Evolutionary conservation across 2,888 invertebrate species (phyloP).

Genomic region (Metalampra italica): DNA sequence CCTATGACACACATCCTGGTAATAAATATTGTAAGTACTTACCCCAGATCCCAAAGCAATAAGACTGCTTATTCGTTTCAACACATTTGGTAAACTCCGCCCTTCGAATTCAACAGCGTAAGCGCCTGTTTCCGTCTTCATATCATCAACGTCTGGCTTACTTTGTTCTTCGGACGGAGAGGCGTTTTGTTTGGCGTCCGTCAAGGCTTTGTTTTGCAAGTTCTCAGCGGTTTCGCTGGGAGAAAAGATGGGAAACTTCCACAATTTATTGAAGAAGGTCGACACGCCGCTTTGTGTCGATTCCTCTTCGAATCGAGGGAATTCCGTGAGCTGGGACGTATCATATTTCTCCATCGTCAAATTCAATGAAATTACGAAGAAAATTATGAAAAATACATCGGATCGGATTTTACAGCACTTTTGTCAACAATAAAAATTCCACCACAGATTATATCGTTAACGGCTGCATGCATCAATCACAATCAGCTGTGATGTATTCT

Average conservation of each 20-base stretch:
- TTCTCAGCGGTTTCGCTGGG: slow-evolving; percentile 48
- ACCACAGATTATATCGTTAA: no score
- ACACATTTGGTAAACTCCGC: slow-evolving; percentile 90
- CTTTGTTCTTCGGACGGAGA: slow-evolving; percentile 31
- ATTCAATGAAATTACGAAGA: background rate
- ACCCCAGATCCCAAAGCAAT: slow-evolving; percentile 89
- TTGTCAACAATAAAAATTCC: no score
- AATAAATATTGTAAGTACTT: no score
- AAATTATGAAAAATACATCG: background rate
- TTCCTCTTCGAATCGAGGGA: slow-evolving; percentile 84
- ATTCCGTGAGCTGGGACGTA: slow-evolving; percentile 67
- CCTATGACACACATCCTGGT: no score
- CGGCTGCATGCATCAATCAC: no score
- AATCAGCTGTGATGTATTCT: no score
- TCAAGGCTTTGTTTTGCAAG: slow-evolving; percentile 34
- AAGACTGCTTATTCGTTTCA: slow-evolving; percentile 91
- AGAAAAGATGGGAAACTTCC: slow-evolving; percentile 82
- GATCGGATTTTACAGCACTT: no score
- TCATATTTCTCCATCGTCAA: slow-evolving; percentile 64
- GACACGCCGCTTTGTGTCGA: slow-evolving; percentile 85
- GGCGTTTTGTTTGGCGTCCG: slow-evolving; percentile 32
- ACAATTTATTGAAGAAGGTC: slow-evolving; percentile 86
- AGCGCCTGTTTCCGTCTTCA: slow-evolving; percentile 50
- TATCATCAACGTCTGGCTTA: slow-evolving; percentile 41
- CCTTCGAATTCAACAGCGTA: slow-evolving; percentile 82